phyloP scores from a whole-genome alignment of 2,113 vertebrate species.

The Epinephelus fuscoguttatus region DNA sequence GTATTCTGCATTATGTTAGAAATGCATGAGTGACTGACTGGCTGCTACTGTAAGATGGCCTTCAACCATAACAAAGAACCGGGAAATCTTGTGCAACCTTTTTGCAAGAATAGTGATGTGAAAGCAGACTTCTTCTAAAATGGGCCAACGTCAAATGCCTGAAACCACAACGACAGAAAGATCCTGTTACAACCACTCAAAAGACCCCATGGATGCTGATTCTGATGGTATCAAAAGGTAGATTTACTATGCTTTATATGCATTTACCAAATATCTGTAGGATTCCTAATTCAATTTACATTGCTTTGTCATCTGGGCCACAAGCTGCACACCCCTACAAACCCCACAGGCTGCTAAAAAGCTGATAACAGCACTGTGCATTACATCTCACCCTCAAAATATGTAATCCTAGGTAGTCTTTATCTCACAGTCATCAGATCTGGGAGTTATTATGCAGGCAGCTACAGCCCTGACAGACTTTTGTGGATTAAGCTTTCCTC shows the following conservation, averaged over 20 bases:
- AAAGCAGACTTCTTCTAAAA: conserved; percentile 45
- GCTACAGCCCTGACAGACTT: background rate
- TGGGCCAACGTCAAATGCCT: background rate
- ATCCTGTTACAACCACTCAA: background rate
- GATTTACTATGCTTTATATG: background rate
- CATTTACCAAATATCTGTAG: background rate
- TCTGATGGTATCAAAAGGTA: background rate
- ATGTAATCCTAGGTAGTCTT: conserved; percentile 23
- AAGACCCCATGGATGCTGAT: background rate
- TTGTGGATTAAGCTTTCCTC: background rate
- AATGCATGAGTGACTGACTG: conserved; percentile 60
- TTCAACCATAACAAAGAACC: conserved; percentile 47
- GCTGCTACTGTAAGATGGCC: conserved; percentile 19
- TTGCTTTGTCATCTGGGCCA: background rate
- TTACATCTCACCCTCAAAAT: conserved; percentile 22
- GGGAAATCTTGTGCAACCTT: background rate
- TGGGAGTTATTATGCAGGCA: conserved; percentile 27
- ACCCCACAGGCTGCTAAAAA: background rate
- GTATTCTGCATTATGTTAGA: conserved; percentile 69
- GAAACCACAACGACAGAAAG: background rate
- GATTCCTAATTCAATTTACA: background rate
- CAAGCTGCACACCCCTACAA: background rate
- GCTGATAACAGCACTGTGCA: conserved; percentile 1
- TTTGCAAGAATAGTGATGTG: conserved; percentile 31
- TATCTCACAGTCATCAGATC: conserved; percentile 24